phyloP scores from a whole-genome alignment of 2,888 invertebrate genomes.

The Seira ritae region DNA sequence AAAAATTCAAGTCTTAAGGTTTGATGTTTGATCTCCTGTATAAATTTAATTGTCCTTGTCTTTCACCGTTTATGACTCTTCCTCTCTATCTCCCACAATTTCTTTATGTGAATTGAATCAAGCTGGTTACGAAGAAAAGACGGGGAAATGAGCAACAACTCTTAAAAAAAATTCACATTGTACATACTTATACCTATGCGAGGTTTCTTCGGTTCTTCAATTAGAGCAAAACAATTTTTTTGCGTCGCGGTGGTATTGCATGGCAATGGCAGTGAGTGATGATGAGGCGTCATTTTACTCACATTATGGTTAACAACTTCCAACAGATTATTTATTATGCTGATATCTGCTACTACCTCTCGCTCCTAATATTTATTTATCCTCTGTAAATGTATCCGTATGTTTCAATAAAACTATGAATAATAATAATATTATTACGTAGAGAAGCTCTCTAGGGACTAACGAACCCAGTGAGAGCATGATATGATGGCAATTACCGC shows the following conservation, averaged over 20 bases:
- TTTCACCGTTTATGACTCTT: neutral
- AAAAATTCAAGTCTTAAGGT: no score
- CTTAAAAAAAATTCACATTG: no score
- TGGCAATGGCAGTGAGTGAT: neutral
- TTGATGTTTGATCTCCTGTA: no score
- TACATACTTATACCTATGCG: no score
- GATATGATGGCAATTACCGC: neutral
- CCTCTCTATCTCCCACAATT: neutral
- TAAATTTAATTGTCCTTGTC: conserved; percentile 2
- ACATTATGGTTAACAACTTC: conserved; percentile 14
- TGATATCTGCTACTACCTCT: neutral
- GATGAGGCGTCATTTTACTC: conserved; percentile 16
- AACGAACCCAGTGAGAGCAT: neutral
- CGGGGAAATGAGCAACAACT: conserved; percentile 9
- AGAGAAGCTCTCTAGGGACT: neutral
- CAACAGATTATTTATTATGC: conserved; percentile 6
- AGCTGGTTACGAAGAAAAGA: neutral
- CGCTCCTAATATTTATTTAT: neutral
- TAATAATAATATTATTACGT: neutral
- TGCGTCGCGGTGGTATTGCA: neutral
- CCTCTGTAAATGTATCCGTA: neutral
- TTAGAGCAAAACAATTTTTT: neutral
- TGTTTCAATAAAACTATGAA: neutral
- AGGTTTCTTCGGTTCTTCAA: neutral
- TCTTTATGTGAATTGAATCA: neutral